A percentile compares a stretch with the other conserved stretches of the same genome.
Evolutionary conservation across 2,797 vertebrate genomes (phyloP).

Genomic region (Hypotaenidia philippensis): DNA sequence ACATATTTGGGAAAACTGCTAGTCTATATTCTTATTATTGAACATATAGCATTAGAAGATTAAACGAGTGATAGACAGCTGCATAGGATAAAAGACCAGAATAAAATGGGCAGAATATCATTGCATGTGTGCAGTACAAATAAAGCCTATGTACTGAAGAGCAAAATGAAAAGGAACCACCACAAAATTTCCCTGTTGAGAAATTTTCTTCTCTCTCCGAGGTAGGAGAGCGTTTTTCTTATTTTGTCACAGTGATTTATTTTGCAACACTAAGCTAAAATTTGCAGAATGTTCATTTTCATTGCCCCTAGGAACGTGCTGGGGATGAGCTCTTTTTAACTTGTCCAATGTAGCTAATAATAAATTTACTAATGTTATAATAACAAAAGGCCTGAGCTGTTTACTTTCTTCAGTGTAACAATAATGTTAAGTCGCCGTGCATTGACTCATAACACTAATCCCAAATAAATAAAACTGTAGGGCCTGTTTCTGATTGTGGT

Average conservation of each 20-base stretch:
- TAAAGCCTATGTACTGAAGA: not conserved
- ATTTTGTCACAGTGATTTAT: not conserved
- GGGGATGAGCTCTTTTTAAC: not conserved
- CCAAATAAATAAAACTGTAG: not conserved
- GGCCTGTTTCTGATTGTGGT: not conserved
- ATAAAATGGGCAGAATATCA: not conserved
- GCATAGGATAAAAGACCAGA: not conserved
- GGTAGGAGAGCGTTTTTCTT: not conserved
- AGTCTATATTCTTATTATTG: not conserved
- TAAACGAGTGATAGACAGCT: not conserved
- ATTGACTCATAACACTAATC: not conserved
- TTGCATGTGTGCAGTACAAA: not conserved
- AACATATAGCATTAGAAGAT: not conserved
- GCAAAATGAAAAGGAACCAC: not conserved
- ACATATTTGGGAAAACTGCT: not conserved
- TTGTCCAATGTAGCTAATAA: not conserved
- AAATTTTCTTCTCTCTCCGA: not conserved
- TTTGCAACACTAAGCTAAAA: not conserved
- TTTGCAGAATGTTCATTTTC: not conserved
- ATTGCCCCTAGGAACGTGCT: accelerated
- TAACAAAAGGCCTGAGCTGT: not conserved
- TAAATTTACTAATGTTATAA: not conserved
- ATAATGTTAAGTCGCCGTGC: not conserved
- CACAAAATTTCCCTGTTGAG: not conserved
- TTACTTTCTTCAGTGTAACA: not conserved